phyloP scores from a whole-genome alignment of 2,797 vertebrate species.

The Artibeus lituratus region DNA sequence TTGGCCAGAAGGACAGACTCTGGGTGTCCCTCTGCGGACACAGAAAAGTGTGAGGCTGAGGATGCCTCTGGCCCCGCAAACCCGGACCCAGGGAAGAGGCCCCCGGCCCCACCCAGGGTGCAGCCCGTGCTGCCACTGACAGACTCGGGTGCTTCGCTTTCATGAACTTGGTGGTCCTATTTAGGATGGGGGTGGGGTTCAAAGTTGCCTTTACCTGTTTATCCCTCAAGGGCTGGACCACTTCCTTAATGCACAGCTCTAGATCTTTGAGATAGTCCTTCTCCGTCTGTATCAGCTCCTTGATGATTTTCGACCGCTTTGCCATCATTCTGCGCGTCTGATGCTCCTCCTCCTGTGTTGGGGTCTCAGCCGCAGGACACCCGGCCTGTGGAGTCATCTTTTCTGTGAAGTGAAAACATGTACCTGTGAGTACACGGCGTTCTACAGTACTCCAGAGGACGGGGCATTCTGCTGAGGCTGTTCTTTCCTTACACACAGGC shows the following conservation, averaged over 20 bases:
- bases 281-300: conserved; percentile 94
- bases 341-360: conserved; percentile 82
- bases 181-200: neutral
- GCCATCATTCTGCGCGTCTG: conserved; percentile 88
- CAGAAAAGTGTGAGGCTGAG: too few species aligned
- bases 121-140: fast-evolving
- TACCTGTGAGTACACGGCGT: neutral
- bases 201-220: conserved; percentile 82
- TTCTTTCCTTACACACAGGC: neutral
- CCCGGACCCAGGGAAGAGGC: neutral
- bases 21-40: neutral
- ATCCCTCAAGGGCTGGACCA: conserved; percentile 91
- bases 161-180: neutral
- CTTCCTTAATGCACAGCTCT: conserved; percentile 92
- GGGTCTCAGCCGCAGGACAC: conserved; percentile 75
- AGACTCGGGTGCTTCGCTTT: neutral
- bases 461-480: neutral
- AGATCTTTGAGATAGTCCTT: conserved; percentile 91
- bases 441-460: too few species aligned
- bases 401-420: conserved; percentile 82
- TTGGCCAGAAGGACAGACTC: neutral
- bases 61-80: neutral
- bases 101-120: fast-evolving
- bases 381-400: conserved; percentile 89
- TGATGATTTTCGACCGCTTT: conserved; percentile 91